Evolutionary conservation across 37 sponge, comb jelly and placozoan genomes (phyloP).

Genomic region (Chondrosia reniformis): DNA sequence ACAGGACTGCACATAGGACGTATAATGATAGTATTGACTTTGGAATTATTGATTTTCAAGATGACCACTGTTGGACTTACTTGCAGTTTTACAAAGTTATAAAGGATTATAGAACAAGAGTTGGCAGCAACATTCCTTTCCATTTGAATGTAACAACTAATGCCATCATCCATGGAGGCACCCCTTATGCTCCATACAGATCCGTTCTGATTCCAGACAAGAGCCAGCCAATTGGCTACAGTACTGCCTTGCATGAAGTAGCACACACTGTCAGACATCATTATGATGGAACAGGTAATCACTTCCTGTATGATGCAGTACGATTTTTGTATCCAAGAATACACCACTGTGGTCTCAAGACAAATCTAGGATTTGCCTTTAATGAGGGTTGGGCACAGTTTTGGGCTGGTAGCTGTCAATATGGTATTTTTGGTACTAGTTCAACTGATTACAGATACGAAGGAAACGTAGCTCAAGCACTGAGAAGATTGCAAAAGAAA

Average conservation of each 20-base stretch:
- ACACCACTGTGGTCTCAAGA: not conserved
- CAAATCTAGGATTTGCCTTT: slow-evolving; percentile 34
- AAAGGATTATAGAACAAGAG: slow-evolving; percentile 1
- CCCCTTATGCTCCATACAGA: not conserved
- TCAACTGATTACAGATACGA: slow-evolving; percentile 21
- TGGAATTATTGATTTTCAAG: not conserved
- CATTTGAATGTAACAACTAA: slow-evolving; percentile 13
- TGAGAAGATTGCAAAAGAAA: not conserved
- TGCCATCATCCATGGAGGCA: not conserved
- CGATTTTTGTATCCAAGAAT: not conserved
- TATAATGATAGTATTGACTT: not conserved
- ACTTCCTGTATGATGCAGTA: slow-evolving; percentile 25
- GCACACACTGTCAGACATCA: slow-evolving; percentile 36
- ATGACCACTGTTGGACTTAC: slow-evolving; percentile 34
- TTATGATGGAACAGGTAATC: slow-evolving; percentile 13
- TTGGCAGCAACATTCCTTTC: not conserved
- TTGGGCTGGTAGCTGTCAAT: slow-evolving; percentile 2
- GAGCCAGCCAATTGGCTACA: not conserved
- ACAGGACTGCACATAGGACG: no score
- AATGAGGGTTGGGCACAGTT: slow-evolving; percentile 38
- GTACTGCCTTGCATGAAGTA: slow-evolving; percentile 23
- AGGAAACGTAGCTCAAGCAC: slow-evolving; percentile 22
- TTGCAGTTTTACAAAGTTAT: not conserved
- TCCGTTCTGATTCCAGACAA: not conserved
- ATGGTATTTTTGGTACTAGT: no score